Conservation (phyloP, 2,888 invertebrate genomes). For the Catocala sponsa region DNA sequence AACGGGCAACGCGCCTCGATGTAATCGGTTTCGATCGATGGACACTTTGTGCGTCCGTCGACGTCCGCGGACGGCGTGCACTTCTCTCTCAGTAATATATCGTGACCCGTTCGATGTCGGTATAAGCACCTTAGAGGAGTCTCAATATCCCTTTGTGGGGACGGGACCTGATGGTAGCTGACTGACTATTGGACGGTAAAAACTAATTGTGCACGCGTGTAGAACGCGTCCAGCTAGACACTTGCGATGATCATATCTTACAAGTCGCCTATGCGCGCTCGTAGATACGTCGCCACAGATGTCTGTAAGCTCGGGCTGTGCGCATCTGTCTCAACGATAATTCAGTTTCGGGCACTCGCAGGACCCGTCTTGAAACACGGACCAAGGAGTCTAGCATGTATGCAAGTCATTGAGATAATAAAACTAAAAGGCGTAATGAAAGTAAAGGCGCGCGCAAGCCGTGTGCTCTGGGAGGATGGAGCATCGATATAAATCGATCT, state of each 20-base stretch:
- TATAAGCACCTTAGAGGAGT: slow-evolving; percentile 69
- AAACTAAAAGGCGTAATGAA: slow-evolving; percentile 90
- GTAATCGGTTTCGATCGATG: slow-evolving; percentile 39
- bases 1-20: slow-evolving; percentile 42
- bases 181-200: slow-evolving; percentile 44
- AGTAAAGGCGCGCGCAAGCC: slow-evolving; percentile 81
- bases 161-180: slow-evolving; percentile 22
- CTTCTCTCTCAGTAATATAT: slow-evolving; percentile 82
- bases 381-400: slow-evolving; percentile 84
- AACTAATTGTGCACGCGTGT: slow-evolving; percentile 56
- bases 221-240: slow-evolving; percentile 64
- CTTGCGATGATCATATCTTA: slow-evolving; percentile 56
- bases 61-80: slow-evolving; percentile 58
- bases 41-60: slow-evolving; percentile 55
- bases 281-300: slow-evolving; percentile 56
- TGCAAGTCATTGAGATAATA: slow-evolving; percentile 90
- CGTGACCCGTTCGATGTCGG: slow-evolving; percentile 85
- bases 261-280: slow-evolving; percentile 64
- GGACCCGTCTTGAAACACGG: slow-evolving; percentile 91
- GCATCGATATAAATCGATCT: slow-evolving; percentile 67
- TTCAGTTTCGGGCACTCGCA: slow-evolving; percentile 81
- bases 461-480: slow-evolving; percentile 79
- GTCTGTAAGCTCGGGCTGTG: slow-evolving; percentile 66
- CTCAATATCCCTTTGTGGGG: slow-evolving; percentile 9
- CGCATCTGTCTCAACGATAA: slow-evolving; percentile 69